Evolutionary conservation across 2,113 vertebrate genomes (phyloP).

Genomic region (Cavia aperea): DNA sequence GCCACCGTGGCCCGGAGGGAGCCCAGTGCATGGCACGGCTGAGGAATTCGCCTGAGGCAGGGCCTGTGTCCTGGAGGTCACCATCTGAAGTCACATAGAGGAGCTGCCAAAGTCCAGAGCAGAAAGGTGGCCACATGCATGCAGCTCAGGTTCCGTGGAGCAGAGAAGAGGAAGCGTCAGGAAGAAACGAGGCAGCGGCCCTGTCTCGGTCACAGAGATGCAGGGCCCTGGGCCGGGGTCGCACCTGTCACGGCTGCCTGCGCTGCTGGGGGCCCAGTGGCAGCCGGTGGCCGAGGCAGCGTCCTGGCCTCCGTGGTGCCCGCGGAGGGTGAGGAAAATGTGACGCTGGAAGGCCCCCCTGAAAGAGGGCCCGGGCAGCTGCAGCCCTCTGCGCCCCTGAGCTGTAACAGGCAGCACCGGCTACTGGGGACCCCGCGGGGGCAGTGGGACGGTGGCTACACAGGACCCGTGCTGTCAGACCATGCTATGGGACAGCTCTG

Average conservation of each 20-base stretch:
- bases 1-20: too few relatives aligned
- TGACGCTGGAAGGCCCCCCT: background rate
- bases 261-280: background rate
- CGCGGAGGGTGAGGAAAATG: background rate
- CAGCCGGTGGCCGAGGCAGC: background rate
- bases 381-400: too few relatives aligned
- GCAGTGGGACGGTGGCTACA: too few relatives aligned
- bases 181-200: background rate
- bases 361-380: background rate
- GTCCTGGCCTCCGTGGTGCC: background rate
- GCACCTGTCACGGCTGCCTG: too few relatives aligned
- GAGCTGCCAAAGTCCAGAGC: background rate
- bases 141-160: background rate
- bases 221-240: too few relatives aligned
- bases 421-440: too few relatives aligned
- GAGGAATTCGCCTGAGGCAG: too few relatives aligned
- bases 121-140: background rate
- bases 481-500: background rate
- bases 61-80: background rate
- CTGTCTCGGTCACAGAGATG: background rate
- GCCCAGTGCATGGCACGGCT: too few relatives aligned
- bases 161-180: background rate
- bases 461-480: too few relatives aligned
- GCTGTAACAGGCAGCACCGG: too few relatives aligned
- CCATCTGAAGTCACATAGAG: background rate